These are phyloP conservation scores for Polymixis lichenea DNA, from an alignment of 2,888 invertebrate genomes.

Conservation along the genomic window DNA sequence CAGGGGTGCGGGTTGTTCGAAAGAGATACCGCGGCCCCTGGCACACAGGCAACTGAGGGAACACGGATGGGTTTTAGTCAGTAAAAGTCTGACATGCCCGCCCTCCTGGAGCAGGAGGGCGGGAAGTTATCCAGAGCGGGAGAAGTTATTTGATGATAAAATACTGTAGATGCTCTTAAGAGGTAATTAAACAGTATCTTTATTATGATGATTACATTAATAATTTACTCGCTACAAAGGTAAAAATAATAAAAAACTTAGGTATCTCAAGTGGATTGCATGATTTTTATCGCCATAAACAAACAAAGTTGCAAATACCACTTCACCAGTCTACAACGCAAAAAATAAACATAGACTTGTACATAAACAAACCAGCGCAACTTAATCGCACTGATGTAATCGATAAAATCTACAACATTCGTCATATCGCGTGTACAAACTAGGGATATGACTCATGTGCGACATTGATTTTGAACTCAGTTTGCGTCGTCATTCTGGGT, in stretches of 20 bases:
- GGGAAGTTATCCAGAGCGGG: no score
- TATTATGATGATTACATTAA: not conserved
- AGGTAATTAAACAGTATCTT: not conserved
- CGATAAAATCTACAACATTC: slow-evolving; percentile 56
- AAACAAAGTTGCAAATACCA: slow-evolving; percentile 14
- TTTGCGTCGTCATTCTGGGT: slow-evolving; percentile 45
- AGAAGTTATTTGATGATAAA: no score
- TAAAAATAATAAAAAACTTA: not conserved
- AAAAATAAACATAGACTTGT: slow-evolving; percentile 4
- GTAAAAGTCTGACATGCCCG: no score
- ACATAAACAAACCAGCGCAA: slow-evolving; percentile 23
- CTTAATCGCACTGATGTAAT: slow-evolving; percentile 63
- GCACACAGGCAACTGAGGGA: no score
- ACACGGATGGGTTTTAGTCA: no score
- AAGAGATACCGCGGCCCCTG: no score
- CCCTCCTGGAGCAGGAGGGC: no score
- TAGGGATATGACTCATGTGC: slow-evolving; percentile 59
- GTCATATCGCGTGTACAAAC: slow-evolving; percentile 48
- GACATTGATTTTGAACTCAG: slow-evolving; percentile 68
- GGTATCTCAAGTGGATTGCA: slow-evolving; percentile 6
- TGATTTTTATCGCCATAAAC: slow-evolving; percentile 1
- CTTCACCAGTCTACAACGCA: not conserved
- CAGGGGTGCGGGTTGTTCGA: no score
- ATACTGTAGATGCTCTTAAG: not conserved
- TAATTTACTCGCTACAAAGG: no score